Evolutionary conservation across 2,797 vertebrate genomes (phyloP).

Genomic region (Crypturellus tataupa): DNA sequence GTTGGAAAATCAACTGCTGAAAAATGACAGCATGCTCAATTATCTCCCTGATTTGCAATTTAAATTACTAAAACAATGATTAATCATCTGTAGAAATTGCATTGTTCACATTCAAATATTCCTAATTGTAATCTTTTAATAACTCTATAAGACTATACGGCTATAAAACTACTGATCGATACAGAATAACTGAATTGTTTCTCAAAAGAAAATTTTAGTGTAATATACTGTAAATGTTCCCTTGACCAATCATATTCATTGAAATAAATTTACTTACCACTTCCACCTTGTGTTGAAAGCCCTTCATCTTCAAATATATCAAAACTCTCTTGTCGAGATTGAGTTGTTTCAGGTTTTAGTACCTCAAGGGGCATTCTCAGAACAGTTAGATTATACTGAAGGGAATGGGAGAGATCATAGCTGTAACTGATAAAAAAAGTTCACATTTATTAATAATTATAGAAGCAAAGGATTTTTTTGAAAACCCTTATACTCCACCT

Average conservation of each 20-base stretch:
- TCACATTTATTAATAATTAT: conserved; percentile 42
- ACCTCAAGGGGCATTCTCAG: conserved; percentile 89
- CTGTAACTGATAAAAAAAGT: conserved; percentile 90
- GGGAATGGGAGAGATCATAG: conserved; percentile 96
- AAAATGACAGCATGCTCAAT: conserved; percentile 57
- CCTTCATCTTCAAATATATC: conserved; percentile 99
- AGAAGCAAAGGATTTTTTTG: neutral
- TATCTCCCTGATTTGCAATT: conserved; percentile 36
- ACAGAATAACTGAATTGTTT: neutral
- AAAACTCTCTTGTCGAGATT: conserved; percentile 90
- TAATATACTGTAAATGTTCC: neutral
- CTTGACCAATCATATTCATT: neutral
- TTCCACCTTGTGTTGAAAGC: conserved; percentile 88
- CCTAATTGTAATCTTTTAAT: conserved; percentile 29
- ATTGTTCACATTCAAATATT: conserved; percentile 22
- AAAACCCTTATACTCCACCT: neutral
- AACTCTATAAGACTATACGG: neutral
- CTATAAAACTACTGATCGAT: neutral
- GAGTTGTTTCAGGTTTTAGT: conserved; percentile 83
- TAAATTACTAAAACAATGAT: conserved; percentile 47
- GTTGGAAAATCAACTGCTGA: conserved; percentile 32
- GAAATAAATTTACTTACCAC: conserved; percentile 70
- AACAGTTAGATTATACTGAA: conserved; percentile 95
- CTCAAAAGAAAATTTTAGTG: neutral
- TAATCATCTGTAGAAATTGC: conserved; percentile 42